phyloP scores from a whole-genome alignment of 2,113 vertebrate genomes.

The Nothobranchius furzeri region DNA sequence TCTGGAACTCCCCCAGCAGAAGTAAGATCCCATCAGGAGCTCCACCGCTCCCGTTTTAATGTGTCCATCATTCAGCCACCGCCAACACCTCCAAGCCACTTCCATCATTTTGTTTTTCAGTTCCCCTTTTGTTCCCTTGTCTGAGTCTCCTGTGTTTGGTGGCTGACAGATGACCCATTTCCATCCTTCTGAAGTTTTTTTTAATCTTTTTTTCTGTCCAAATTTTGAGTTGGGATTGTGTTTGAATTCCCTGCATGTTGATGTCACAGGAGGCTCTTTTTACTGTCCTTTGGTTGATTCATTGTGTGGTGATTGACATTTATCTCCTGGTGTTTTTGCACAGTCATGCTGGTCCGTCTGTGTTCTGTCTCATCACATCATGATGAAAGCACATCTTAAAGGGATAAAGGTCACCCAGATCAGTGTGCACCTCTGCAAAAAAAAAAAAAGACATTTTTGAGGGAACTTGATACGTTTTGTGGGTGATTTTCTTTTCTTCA shows the following conservation, averaged over 20 bases:
- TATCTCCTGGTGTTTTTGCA: conserved; percentile 45
- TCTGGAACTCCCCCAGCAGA: conserved; percentile 99
- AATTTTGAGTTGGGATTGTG: conserved; percentile 25
- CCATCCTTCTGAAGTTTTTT: conserved; percentile 29
- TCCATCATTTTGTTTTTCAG: conserved; percentile 52
- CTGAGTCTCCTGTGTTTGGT: conserved; percentile 55
- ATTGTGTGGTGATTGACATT: conserved; percentile 62
- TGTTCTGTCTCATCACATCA: conserved; percentile 29
- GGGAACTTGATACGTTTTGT: conserved; percentile 3
- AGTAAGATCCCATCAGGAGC: conserved; percentile 86
- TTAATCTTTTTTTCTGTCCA: conserved; percentile 4
- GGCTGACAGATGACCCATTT: conserved; percentile 61
- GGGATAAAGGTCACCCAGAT: conserved; percentile 29
- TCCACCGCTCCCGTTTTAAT: conserved; percentile 43
- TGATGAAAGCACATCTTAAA: neutral
- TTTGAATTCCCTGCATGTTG: conserved; percentile 44
- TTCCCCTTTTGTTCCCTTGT: conserved; percentile 43
- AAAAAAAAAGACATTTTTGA: neutral
- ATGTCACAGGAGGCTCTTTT: conserved; percentile 28
- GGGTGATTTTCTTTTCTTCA: conserved; percentile 48
- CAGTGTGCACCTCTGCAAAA: conserved; percentile 21
- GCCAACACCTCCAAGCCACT: conserved; percentile 47
- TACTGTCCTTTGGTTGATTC: conserved; percentile 45
- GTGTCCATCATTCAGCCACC: conserved; percentile 54
- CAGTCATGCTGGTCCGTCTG: conserved; percentile 5